phyloP scores from a whole-genome alignment of 2,888 invertebrate genomes.

The Andricus curvator region DNA sequence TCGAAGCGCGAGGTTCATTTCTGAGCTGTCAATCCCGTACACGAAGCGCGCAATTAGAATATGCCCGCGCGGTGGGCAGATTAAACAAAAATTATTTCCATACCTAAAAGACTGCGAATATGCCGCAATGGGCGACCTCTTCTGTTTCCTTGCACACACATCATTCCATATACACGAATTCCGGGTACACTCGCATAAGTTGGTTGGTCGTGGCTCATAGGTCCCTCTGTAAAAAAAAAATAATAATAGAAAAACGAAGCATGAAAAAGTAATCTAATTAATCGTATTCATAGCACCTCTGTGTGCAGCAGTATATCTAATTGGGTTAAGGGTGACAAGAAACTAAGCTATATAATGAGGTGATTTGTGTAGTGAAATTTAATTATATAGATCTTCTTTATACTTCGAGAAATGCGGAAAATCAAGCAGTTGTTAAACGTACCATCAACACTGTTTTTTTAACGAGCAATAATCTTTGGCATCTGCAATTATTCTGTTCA shows the following conservation, averaged over 20 bases:
- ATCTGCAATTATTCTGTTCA: constrained; percentile 16
- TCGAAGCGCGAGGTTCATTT: too few relatives aligned
- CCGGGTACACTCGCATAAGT: constrained; percentile 96
- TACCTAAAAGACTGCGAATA: constrained; percentile 77
- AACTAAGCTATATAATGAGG: not conserved
- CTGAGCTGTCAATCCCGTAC: too few relatives aligned
- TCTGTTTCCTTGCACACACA: constrained; percentile 85
- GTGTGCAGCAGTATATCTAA: not conserved
- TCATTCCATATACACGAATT: constrained; percentile 96
- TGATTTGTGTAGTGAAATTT: constrained; percentile 29
- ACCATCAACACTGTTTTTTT: not conserved
- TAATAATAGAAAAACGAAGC: not conserved
- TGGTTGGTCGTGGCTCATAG: constrained; percentile 96
- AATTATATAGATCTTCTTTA: constrained; percentile 18
- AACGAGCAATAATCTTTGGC: constrained; percentile 7
- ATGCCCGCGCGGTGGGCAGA: too few relatives aligned
- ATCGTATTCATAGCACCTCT: not conserved
- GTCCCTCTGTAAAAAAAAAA: constrained; percentile 85
- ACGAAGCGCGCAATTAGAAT: too few relatives aligned
- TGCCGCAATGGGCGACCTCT: constrained; percentile 78
- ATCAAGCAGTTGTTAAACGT: constrained; percentile 10
- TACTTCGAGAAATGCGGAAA: constrained; percentile 5
- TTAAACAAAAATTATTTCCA: not conserved
- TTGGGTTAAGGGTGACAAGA: not conserved
- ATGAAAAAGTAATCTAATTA: not conserved